phyloP scores from a whole-genome alignment of 1,140 invertebrate species.

The Drosophila sturtevanti region DNA sequence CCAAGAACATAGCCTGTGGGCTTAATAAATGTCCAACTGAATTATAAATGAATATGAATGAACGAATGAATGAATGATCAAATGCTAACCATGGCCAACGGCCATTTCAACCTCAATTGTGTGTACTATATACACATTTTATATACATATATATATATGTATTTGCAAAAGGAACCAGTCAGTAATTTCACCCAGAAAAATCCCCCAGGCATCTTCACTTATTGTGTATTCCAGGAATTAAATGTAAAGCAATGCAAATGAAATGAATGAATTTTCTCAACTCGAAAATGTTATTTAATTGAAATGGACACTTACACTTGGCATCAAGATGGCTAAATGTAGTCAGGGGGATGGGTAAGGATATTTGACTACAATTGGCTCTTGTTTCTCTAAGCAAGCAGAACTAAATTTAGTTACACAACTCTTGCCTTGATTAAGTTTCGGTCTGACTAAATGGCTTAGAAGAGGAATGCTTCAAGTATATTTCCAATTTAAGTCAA shows the following conservation, averaged over 20 bases:
- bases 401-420: constrained; percentile 2
- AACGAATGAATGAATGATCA: constrained; percentile 31
- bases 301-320: constrained; percentile 34
- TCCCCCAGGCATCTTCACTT: constrained; percentile 7
- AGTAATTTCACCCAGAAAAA: constrained; percentile 6
- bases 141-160: constrained; percentile 1
- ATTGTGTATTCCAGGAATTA: constrained; percentile 14
- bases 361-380: background rate
- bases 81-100: constrained; percentile 2
- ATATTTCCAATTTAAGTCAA: background rate
- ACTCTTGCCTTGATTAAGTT: background rate
- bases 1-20: constrained; percentile 25
- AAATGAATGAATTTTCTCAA: constrained; percentile 5
- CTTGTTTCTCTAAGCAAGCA: background rate
- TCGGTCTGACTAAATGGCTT: background rate
- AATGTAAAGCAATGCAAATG: constrained; percentile 13
- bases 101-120: background rate
- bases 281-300: constrained; percentile 35
- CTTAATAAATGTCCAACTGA: constrained; percentile 46
- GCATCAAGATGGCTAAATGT: background rate
- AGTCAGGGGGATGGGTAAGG: background rate
- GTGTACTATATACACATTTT: background rate
- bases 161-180: background rate
- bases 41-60: constrained; percentile 50
- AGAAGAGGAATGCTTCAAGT: background rate